Percentiles rank a stretch among this genome's conserved stretches.
These are phyloP conservation scores for Elymnias hypermnestra DNA, from an alignment of 1,140 invertebrate species.

Conservation along the genomic window DNA sequence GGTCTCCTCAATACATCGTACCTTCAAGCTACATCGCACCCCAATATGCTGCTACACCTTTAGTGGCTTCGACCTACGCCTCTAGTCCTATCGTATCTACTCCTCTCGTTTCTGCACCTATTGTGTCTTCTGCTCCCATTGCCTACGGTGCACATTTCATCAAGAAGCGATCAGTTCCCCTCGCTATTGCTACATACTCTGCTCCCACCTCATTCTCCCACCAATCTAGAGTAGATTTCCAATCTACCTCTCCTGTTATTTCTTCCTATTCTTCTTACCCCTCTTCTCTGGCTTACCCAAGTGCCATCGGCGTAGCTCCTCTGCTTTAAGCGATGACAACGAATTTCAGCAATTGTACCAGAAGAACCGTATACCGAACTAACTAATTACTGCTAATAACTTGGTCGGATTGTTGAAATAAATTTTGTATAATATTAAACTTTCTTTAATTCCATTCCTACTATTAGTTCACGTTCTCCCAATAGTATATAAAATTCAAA, in stretches of 20 bases:
- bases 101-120: conserved; percentile 17
- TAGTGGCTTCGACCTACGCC: conserved; percentile 13
- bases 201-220: conserved; percentile 33
- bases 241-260: conserved; percentile 15
- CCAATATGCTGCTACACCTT: conserved; percentile 19
- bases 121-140: conserved; percentile 29
- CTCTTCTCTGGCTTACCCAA: conserved; percentile 34
- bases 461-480: too few species aligned
- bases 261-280: conserved; percentile 27
- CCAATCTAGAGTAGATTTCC: conserved; percentile 33
- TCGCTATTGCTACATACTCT: conserved; percentile 26
- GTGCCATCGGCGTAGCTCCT: conserved; percentile 6
- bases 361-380: too few species aligned
- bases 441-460: background rate
- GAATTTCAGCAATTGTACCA: background rate
- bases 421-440: background rate
- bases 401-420: background rate
- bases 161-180: conserved; percentile 49
- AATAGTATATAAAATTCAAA: too few species aligned
- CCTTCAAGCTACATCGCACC: conserved; percentile 22
- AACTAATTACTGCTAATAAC: background rate
- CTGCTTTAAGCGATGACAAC: background rate
- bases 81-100: conserved; percentile 23
- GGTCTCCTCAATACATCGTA: too few species aligned
- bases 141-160: conserved; percentile 35